Evolutionary conservation across 2,888 invertebrate genomes (phyloP).

Genomic region (Cactoblastis cactorum): DNA sequence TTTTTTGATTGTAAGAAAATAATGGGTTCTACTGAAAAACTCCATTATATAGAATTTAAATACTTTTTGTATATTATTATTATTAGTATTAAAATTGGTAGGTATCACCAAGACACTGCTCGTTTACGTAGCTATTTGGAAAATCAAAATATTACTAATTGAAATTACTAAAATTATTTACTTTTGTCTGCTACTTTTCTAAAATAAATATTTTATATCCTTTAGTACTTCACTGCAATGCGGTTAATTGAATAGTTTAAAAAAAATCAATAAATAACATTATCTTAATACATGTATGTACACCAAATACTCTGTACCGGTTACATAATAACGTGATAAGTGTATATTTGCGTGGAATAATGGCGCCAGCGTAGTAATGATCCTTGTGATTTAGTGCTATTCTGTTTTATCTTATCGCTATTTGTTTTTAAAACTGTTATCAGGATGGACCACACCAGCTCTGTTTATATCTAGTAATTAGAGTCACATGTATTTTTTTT

Average conservation of each 20-base stretch:
- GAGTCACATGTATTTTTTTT: not conserved
- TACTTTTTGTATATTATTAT: too few species aligned
- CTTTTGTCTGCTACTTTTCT: too few species aligned
- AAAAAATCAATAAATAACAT: not conserved
- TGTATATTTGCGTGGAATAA: constrained; percentile 6
- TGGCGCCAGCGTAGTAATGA: constrained; percentile 3
- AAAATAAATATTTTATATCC: too few species aligned
- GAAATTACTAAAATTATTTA: too few species aligned
- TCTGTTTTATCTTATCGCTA: constrained; percentile 12
- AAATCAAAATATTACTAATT: too few species aligned
- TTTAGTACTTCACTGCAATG: not conserved
- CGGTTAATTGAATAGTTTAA: not conserved
- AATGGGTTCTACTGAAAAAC: too few species aligned
- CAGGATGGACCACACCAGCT: constrained; percentile 9
- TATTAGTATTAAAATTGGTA: too few species aligned
- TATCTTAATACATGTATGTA: not conserved
- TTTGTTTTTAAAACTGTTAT: constrained; percentile 11
- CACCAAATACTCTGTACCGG: not conserved
- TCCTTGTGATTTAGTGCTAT: constrained; percentile 8
- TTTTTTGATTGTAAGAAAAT: too few species aligned
- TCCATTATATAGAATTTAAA: too few species aligned
- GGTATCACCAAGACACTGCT: too few species aligned
- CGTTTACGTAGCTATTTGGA: too few species aligned
- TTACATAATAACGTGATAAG: constrained; percentile 7
- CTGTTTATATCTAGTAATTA: not conserved